Evolutionary conservation across 2,797 vertebrate genomes (phyloP).

Genomic region (Chelon labrosus): DNA sequence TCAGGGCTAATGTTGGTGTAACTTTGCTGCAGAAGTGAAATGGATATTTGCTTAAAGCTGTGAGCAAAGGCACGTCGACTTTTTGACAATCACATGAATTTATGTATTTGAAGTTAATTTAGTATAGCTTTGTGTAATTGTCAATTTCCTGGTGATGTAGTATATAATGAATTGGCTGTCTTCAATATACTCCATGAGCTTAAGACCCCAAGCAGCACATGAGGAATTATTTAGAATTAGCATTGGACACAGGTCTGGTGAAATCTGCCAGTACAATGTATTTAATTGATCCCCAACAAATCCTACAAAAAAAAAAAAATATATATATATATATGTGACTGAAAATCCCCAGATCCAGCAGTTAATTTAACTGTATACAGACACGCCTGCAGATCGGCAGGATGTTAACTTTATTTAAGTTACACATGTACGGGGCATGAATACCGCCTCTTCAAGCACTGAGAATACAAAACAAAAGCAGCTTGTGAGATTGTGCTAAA

Average conservation of each 20-base stretch:
- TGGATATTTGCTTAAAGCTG: slow-evolving; percentile 35
- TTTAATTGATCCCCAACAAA: slow-evolving; percentile 22
- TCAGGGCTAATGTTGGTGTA: slow-evolving; percentile 62
- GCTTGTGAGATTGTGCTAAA: slow-evolving; percentile 26
- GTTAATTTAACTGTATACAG: slow-evolving; percentile 33
- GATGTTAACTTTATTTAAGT: slow-evolving; percentile 35
- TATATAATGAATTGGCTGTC: slow-evolving; percentile 47
- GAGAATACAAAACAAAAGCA: slow-evolving; percentile 45
- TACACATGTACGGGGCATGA: slow-evolving; percentile 21
- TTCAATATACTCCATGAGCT: slow-evolving; percentile 27
- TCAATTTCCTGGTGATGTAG: slow-evolving; percentile 50
- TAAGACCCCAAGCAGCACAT: slow-evolving; percentile 23
- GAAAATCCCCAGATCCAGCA: slow-evolving; percentile 30
- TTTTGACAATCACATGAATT: slow-evolving; percentile 77
- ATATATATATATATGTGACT: slow-evolving; percentile 17
- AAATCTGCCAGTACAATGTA: slow-evolving; percentile 23
- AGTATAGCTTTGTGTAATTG: slow-evolving; percentile 62
- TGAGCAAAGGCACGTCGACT: slow-evolving; percentile 62
- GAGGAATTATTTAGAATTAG: slow-evolving; percentile 27
- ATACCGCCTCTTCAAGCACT: slow-evolving; percentile 27
- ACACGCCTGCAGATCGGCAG: slow-evolving; percentile 37
- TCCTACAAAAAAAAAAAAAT: slow-evolving; percentile 18
- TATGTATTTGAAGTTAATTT: slow-evolving; percentile 65
- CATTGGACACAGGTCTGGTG: slow-evolving; percentile 16
- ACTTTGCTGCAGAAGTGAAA: slow-evolving; percentile 56